Evolutionary conservation across 2,797 vertebrate species (phyloP), one percentile per base, ranked within the genome.

Genomic region (Dendrocincla fuliginosa): DNA sequence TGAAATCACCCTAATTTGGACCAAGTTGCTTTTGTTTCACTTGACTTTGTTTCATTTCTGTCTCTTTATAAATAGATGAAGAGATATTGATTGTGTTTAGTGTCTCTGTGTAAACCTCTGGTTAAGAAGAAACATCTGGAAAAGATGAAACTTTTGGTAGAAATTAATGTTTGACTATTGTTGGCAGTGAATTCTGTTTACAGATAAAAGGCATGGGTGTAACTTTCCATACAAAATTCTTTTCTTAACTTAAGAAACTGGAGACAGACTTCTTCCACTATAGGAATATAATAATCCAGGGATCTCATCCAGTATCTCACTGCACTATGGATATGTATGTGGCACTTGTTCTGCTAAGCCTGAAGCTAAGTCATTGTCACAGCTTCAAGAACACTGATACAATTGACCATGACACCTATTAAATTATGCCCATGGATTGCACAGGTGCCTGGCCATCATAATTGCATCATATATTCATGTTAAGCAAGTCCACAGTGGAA

Each of bases 121-220:
- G 22, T 50, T 87, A 74, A 87, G n/a, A 84, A 76, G 35, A 82
- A 96, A 77, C 77, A 63, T 63, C 67, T 95, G 74, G 41, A 80
- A 67, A 78, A 91, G 23, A 52, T 49, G 61, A 90, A 79, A 56
- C 25, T 92, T 93, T 61, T 79, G 25, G n/a, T 89, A 69, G 67
- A 89, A 88, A 71, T 35, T 70, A 39, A 23, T 56, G 15, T 79
- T 88, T 70, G 50, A 33, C 74, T 69, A n/a, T 39, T 75, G 32
- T 32, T 93, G 74, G 70, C 90, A 84, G 77, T 35, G 47, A 84
- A 56, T 35, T 49, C 16, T 89, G 78, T 84, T 95, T 89, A 89
- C 52, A 94, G 89, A 79, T 79, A 52, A 88, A 92, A 96, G 35
- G 3, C 18, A 59, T 65, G 69, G 61, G 46, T 81, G 61, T 75